Evolutionary conservation across 2,113 vertebrate species (phyloP).

Genomic region (Petaurus breviceps): DNA sequence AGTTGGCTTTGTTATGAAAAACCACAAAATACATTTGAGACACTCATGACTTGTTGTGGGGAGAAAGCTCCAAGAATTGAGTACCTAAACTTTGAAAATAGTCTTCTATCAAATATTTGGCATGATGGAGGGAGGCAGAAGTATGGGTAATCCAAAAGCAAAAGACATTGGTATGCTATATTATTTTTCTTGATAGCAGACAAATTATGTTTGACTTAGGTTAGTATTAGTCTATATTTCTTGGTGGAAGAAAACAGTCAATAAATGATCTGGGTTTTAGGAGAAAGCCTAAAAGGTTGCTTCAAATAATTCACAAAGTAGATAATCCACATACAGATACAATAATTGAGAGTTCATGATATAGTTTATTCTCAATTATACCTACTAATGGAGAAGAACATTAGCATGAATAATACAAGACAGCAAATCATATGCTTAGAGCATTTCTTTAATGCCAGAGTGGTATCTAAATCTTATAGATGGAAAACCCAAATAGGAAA

Average conservation of each 20-base stretch:
- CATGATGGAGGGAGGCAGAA: neutral
- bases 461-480: neutral
- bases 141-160: neutral
- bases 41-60: neutral
- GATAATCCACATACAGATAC: neutral
- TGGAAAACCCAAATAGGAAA: neutral
- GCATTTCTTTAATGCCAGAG: conserved; percentile 19
- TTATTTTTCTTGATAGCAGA: neutral
- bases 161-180: neutral
- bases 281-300: conserved; percentile 17
- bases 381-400: conserved; percentile 7
- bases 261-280: conserved; percentile 14
- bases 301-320: conserved; percentile 45
- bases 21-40: conserved; percentile 1
- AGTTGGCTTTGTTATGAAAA: conserved; percentile 29
- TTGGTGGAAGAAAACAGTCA: conserved; percentile 20
- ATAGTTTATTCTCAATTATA: neutral
- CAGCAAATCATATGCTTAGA: neutral
- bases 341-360: conserved; percentile 19
- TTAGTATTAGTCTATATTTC: neutral
- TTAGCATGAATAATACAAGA: neutral
- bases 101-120: neutral
- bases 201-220: neutral
- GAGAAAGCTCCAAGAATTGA: neutral
- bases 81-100: conserved; percentile 42